Conservation (phyloP, 2,113 vertebrate genomes). For the Fregetta grallaria region DNA sequence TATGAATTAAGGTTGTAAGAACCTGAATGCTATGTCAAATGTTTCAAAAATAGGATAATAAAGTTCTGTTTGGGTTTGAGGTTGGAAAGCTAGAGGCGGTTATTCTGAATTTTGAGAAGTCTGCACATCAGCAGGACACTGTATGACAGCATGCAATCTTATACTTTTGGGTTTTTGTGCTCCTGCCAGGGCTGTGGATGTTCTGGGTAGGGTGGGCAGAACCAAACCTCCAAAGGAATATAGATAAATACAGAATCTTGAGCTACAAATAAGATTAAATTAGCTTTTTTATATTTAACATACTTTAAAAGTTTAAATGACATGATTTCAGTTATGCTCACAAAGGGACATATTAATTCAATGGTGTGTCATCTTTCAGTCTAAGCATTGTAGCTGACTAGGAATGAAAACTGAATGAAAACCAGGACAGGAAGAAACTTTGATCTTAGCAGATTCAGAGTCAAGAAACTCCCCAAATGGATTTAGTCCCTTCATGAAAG, state of each 20-base stretch:
- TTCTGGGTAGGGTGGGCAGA: background rate
- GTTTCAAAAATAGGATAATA: background rate
- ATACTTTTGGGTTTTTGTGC: background rate
- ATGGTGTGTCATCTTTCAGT: background rate
- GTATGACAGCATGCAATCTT: too few species aligned
- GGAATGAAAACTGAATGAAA: background rate
- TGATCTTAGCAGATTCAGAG: background rate
- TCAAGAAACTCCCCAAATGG: background rate
- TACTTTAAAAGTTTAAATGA: background rate
- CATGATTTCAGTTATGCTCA: background rate
- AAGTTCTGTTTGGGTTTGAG: background rate
- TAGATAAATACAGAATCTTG: background rate
- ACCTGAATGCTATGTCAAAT: background rate
- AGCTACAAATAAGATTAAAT: background rate
- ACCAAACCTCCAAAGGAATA: background rate
- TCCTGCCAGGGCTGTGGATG: background rate
- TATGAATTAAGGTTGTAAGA: background rate
- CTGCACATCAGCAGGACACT: background rate
- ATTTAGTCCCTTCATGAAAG: background rate
- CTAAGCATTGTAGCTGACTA: background rate
- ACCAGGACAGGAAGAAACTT: background rate
- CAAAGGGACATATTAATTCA: background rate
- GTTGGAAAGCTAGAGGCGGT: background rate
- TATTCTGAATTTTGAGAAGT: background rate
- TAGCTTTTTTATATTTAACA: background rate